phyloP scores from a whole-genome alignment of 2,888 invertebrate genomes.

The Tetramorium bicarinatum region DNA sequence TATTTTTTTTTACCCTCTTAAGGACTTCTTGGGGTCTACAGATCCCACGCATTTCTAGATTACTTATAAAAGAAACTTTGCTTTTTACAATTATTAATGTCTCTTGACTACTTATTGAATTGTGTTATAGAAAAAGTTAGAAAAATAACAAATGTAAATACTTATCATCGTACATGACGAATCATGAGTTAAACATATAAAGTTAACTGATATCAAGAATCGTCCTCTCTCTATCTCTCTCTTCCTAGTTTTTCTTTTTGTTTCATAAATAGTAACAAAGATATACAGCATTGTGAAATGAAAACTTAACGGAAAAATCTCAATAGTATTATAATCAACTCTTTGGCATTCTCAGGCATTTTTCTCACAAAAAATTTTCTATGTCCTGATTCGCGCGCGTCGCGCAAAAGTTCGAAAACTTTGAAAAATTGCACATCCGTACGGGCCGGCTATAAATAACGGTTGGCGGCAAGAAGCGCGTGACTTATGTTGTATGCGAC shows the following conservation, averaged over 20 bases:
- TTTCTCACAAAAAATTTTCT: slow-evolving; percentile 18
- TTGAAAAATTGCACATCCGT: slow-evolving; percentile 57
- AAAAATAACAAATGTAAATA: not conserved
- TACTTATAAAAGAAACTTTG: not conserved
- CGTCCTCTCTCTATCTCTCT: no score
- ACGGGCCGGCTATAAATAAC: slow-evolving; percentile 52
- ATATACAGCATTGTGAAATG: not conserved
- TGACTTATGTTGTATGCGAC: slow-evolving; percentile 52
- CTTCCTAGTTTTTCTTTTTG: not conserved
- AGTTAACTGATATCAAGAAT: not conserved
- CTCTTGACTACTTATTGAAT: not conserved
- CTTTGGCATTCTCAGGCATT: not conserved
- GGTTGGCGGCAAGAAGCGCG: slow-evolving; percentile 48
- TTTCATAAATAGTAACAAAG: slow-evolving; percentile 15
- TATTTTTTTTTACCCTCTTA: not conserved
- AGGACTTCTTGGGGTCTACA: not conserved
- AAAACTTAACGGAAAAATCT: slow-evolving; percentile 14
- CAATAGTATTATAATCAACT: slow-evolving; percentile 2
- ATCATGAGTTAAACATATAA: not conserved
- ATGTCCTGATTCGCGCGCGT: slow-evolving; percentile 30
- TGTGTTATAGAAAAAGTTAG: not conserved
- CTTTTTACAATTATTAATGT: not conserved
- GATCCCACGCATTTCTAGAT: not conserved
- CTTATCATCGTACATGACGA: not conserved
- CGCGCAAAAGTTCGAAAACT: slow-evolving; percentile 48